Evolutionary conservation across 2,113 vertebrate genomes (phyloP).

Genomic region (Lasiurus borealis): DNA sequence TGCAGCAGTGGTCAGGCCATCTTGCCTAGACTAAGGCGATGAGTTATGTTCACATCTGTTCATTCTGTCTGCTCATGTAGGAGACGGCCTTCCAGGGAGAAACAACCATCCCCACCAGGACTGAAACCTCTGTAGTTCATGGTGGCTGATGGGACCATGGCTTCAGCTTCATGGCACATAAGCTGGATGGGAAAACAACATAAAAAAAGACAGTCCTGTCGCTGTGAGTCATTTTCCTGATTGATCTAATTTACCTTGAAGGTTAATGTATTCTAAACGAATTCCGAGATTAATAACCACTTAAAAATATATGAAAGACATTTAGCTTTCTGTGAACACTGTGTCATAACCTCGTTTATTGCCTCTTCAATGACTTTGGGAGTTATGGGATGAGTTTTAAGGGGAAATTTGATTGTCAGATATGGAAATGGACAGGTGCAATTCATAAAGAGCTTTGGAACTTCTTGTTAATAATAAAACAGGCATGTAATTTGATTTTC

Average conservation of each 20-base stretch:
- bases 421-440: slow-evolving; percentile 64
- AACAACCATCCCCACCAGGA: rapidly evolving
- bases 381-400: slow-evolving; percentile 80
- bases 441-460: slow-evolving; percentile 65
- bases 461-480: slow-evolving; percentile 71
- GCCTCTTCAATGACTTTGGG: slow-evolving; percentile 83
- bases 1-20: neutral
- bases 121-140: rapidly evolving
- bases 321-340: slow-evolving; percentile 76
- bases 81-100: neutral
- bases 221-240: slow-evolving; percentile 86
- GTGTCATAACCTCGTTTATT: slow-evolving; percentile 82
- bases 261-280: slow-evolving; percentile 90
- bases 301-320: slow-evolving; percentile 88
- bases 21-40: neutral
- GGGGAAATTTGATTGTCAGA: slow-evolving; percentile 81
- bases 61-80: neutral
- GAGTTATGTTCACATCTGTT: rapidly evolving
- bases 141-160: rapidly evolving
- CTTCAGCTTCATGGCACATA: neutral
- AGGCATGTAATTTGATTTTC: slow-evolving; percentile 76
- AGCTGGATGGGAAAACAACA: slow-evolving; percentile 44
- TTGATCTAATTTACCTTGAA: slow-evolving; percentile 90
- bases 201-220: slow-evolving; percentile 72
- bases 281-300: slow-evolving; percentile 88